Evolutionary conservation across 2,797 vertebrate species (phyloP), one percentile per base, ranked within the genome.

Genomic region (Chaenodraco wilsoni): DNA sequence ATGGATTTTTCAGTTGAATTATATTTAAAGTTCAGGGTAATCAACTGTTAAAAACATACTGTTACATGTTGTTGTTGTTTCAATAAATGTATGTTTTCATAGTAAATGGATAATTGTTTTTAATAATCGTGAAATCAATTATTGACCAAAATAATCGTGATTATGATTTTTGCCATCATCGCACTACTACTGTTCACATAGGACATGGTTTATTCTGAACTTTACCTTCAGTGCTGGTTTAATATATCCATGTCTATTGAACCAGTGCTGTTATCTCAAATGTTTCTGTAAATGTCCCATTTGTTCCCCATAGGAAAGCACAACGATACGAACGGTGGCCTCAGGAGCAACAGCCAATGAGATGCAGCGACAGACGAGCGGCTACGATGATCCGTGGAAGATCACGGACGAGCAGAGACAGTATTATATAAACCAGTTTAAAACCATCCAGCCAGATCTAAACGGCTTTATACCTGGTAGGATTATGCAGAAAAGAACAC

Each of bases 391-490:
- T 84, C 98, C 98, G 41, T 99, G 98, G 98, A 99, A 98, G 94
- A 99, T 99, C 93, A 99, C 98, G 49, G 98, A 99, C 65, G 98
- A 99, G 93, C 98, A 99, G 93, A 95, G 98, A 88, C 97, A 99
- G 95, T 99, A 99, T 97, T 99, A 99, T 90, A 93, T 99, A 88
- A 99, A 99, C 95, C 98, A 99, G 83, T 99, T 99, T 94, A 99
- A 99, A 95, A 99, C 96, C 91, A 99, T 99, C 93, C 98, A 99
- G 76, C 95, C 97, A 57, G 98, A 99, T 93, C 96, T 99, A 75
- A 98, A 96, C 23, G 98, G 98, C 88, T 98, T 99, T 92, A 99
- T 99, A 91, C 98, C 98, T 90, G 98, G 98, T 99, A 91, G 89
- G 95, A 85, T 81, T 13, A 66, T 0, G 0, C 43, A 76, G 0